A percentile compares a stretch with the other conserved stretches of the same genome.
These are phyloP conservation scores for Oncorhynchus kisutch DNA, from an alignment of 2,113 vertebrate genomes.

Conservation along the genomic window DNA sequence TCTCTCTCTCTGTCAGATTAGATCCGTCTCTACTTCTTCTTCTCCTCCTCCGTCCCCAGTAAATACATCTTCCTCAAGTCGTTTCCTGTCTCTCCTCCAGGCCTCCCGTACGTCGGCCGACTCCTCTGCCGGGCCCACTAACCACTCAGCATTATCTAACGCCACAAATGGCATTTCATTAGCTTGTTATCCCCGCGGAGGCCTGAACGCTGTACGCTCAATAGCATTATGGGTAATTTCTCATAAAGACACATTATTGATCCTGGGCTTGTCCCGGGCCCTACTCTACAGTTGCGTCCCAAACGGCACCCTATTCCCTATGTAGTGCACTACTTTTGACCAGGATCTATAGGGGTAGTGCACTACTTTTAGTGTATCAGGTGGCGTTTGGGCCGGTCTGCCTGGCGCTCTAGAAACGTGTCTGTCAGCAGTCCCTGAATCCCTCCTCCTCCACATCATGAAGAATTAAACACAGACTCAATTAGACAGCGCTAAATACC, in stretches of 20 bases:
- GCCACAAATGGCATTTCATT: slow-evolving; percentile 97
- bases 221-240: slow-evolving; percentile 95
- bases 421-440: slow-evolving; percentile 83
- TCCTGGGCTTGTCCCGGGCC: slow-evolving; percentile 56
- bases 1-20: slow-evolving; percentile 69
- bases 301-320: too few relatives aligned
- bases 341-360: too few relatives aligned
- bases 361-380: too few relatives aligned
- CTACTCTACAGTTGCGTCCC: too few relatives aligned
- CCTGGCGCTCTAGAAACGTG: slow-evolving; percentile 91
- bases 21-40: slow-evolving; percentile 82
- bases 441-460: slow-evolving; percentile 84
- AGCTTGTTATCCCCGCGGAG: slow-evolving; percentile 90
- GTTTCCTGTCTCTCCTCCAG: too few relatives aligned
- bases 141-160: slow-evolving; percentile 82
- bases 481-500: slow-evolving; percentile 99
- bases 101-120: too few relatives aligned
- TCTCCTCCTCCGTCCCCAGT: slow-evolving; percentile 53
- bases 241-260: slow-evolving; percentile 99
- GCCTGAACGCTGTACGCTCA: slow-evolving; percentile 88
- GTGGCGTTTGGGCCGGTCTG: slow-evolving; percentile 57
- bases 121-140: not conserved
- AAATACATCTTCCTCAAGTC: slow-evolving; percentile 83
- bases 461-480: slow-evolving; percentile 99
- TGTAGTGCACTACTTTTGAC: too few relatives aligned